Conservation (phyloP, 37 sponge, comb jelly and placozoan species). For the Cladorhizidae sp. region DNA sequence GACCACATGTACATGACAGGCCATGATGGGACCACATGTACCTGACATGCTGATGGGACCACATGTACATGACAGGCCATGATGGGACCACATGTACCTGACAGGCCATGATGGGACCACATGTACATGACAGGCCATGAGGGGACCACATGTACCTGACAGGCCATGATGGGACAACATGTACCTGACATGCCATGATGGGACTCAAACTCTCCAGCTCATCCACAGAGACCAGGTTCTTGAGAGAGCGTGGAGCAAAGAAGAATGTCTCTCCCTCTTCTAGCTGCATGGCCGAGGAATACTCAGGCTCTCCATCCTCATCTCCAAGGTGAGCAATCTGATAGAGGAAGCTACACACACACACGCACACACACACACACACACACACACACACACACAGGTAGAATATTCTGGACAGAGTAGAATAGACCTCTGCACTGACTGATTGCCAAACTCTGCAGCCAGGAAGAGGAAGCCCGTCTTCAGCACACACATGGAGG, state of each 20-base stretch:
- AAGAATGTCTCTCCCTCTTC: constrained; percentile 98
- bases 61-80: no score
- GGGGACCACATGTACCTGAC: constrained; percentile 60
- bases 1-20: no score
- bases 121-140: constrained; percentile 77
- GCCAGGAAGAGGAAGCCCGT: constrained; percentile 95
- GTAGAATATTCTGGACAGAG: not conserved
- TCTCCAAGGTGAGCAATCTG: constrained; percentile 95
- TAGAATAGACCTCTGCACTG: not conserved
- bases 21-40: no score
- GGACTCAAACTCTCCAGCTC: constrained; percentile 95
- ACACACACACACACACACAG: not conserved
- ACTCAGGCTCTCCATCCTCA: constrained; percentile 96
- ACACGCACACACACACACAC: not conserved
- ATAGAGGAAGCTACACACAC: constrained; percentile 59
- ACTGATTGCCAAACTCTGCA: constrained; percentile 99
- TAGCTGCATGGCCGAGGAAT: constrained; percentile 86
- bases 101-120: no score
- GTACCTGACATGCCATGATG: constrained; percentile 80
- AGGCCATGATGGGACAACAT: not conserved
- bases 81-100: no score
- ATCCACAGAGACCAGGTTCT: constrained; percentile 93
- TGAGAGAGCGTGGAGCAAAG: constrained; percentile 91
- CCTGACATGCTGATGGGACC: no score
- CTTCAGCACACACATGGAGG: constrained; percentile 89